phyloP scores from a whole-genome alignment of 2,888 invertebrate species.

The Drosophila helvetica region DNA sequence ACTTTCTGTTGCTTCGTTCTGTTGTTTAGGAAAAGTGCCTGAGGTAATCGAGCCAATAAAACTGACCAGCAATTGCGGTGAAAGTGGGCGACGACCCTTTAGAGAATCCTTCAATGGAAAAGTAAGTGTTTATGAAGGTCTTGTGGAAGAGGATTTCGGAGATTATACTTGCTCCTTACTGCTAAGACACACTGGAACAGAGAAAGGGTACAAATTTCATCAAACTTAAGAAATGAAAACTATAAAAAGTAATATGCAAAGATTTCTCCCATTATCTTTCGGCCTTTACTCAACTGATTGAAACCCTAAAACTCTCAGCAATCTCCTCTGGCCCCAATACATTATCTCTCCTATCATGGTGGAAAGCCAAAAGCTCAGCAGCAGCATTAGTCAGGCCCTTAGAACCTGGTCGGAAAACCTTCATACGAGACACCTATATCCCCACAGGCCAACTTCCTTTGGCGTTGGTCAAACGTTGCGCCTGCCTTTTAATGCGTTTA shows the following conservation, averaged over 20 bases:
- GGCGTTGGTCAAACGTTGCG: conserved; percentile 55
- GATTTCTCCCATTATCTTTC: background rate
- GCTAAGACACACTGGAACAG: background rate
- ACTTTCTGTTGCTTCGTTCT: conserved; percentile 21
- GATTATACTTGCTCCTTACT: too few species aligned
- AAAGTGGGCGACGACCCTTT: background rate
- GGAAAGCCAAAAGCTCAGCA: conserved; percentile 47
- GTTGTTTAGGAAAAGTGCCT: conserved; percentile 38
- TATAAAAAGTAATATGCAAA: background rate
- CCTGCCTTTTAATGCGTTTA: conserved; percentile 63
- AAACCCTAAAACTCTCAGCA: conserved; percentile 9
- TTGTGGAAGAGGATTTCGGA: too few species aligned
- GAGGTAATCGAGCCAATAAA: conserved; percentile 68
- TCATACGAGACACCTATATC: background rate
- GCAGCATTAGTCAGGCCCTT: conserved; percentile 50
- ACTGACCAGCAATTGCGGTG: conserved; percentile 56
- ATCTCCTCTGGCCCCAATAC: conserved; percentile 32
- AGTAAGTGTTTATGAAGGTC: background rate
- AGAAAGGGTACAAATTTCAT: background rate
- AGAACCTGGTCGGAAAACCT: conserved; percentile 26
- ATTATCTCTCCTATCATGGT: conserved; percentile 53
- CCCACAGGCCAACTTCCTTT: background rate
- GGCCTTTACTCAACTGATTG: conserved; percentile 16
- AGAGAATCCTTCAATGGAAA: conserved; percentile 1
- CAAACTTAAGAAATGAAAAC: too few species aligned